A percentile compares a stretch with the other conserved stretches of the same genome.
phyloP scores from a whole-genome alignment of 2,113 vertebrate species.

The Manacus vitellinus region DNA sequence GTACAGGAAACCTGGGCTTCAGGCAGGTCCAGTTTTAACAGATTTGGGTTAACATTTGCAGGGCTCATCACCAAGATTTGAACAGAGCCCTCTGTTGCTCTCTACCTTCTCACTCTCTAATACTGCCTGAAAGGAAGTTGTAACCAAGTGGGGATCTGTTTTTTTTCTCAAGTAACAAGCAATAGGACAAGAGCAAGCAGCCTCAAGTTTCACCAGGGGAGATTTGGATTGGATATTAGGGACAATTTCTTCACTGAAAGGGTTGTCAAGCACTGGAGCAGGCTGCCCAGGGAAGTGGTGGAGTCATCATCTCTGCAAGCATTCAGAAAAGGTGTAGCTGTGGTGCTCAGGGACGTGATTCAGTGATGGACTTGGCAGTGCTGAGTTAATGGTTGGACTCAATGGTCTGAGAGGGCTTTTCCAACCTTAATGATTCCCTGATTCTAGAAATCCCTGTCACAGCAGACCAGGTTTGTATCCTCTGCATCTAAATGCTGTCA shows the following conservation, averaged over 20 bases:
- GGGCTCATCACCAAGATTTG: background rate
- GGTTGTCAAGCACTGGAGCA: background rate
- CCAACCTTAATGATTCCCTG: background rate
- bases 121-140: background rate
- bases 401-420: background rate
- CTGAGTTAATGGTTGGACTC: background rate
- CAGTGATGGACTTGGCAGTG: background rate
- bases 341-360: background rate
- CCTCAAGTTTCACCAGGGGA: background rate
- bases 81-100: background rate
- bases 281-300: background rate
- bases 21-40: background rate
- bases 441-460: background rate
- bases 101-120: background rate
- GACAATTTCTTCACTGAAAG: background rate
- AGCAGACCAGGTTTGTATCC: background rate
- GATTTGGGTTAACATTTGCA: background rate
- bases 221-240: background rate
- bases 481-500: background rate
- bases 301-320: background rate
- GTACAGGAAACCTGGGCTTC: slow-evolving; percentile 46
- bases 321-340: background rate
- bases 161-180: background rate
- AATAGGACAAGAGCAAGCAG: background rate
- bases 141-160: background rate